A percentile compares a stretch with the other conserved stretches of the same genome.
phyloP scores from a whole-genome alignment of 2,888 invertebrate species.

The Diarsia brunnea region DNA sequence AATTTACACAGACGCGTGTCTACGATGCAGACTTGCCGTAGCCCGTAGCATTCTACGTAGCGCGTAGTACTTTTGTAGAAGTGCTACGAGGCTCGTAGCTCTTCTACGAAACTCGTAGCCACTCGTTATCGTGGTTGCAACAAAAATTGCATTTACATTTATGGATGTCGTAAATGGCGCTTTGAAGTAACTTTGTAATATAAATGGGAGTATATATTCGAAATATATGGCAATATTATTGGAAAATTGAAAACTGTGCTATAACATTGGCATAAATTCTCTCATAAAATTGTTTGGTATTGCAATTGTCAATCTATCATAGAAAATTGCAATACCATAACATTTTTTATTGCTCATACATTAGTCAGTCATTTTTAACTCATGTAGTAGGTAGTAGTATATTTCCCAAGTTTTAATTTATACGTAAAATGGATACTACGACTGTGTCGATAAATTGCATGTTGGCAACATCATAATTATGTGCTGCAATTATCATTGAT shows the following conservation, averaged over 20 bases:
- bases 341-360: background rate
- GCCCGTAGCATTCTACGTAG: conserved; percentile 37
- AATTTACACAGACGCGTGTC: background rate
- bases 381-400: too few species aligned
- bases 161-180: conserved; percentile 25
- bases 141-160: conserved; percentile 57
- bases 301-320: conserved; percentile 1
- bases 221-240: conserved; percentile 31
- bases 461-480: conserved; percentile 15
- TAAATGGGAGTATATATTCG: conserved; percentile 35
- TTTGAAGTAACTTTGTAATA: conserved; percentile 50
- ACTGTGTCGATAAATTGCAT: conserved; percentile 20
- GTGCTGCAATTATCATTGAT: conserved; percentile 29
- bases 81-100: conserved; percentile 52
- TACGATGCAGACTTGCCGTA: conserved; percentile 34
- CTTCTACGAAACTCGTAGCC: conserved; percentile 45
- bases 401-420: conserved; percentile 3
- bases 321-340: too few species aligned
- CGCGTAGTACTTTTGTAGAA: conserved; percentile 53
- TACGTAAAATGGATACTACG: background rate
- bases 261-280: conserved; percentile 24
- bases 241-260: conserved; percentile 9
- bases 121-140: conserved; percentile 42
- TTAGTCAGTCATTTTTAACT: background rate
- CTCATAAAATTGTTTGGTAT: conserved; percentile 38